phyloP scores from a whole-genome alignment of 2,888 invertebrate genomes.

The Pyrrhosoma nymphula region DNA sequence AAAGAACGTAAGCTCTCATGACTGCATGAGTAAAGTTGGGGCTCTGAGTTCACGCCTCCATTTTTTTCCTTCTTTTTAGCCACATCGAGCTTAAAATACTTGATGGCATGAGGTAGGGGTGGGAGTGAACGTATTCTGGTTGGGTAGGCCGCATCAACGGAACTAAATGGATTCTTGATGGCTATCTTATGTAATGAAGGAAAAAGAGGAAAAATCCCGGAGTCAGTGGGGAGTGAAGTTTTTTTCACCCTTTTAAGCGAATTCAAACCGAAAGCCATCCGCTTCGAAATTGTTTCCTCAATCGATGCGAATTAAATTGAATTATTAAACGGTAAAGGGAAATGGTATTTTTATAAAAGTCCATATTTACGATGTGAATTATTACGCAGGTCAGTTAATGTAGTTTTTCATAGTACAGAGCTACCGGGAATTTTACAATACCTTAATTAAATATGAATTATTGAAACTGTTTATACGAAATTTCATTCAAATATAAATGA shows the following conservation, averaged over 20 bases:
- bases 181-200: constrained; percentile 41
- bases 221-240: neutral
- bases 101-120: neutral
- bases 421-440: neutral
- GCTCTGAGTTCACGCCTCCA: neutral
- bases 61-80: neutral
- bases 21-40: neutral
- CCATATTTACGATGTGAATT: neutral
- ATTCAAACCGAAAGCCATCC: constrained; percentile 13
- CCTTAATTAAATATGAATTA: constrained; percentile 4
- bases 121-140: constrained; percentile 44
- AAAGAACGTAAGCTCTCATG: neutral
- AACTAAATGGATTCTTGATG: constrained; percentile 61
- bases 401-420: neutral
- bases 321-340: constrained; percentile 45
- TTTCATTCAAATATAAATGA: constrained; percentile 1
- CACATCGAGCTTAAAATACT: neutral
- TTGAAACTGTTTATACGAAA: neutral
- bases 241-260: neutral
- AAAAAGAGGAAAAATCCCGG: neutral
- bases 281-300: neutral
- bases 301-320: constrained; percentile 50
- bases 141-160: constrained; percentile 41
- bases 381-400: neutral
- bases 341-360: neutral